These are phyloP conservation scores for Stictonetta naevosa DNA, from an alignment of 2,113 vertebrate species.

Conservation along the genomic window DNA sequence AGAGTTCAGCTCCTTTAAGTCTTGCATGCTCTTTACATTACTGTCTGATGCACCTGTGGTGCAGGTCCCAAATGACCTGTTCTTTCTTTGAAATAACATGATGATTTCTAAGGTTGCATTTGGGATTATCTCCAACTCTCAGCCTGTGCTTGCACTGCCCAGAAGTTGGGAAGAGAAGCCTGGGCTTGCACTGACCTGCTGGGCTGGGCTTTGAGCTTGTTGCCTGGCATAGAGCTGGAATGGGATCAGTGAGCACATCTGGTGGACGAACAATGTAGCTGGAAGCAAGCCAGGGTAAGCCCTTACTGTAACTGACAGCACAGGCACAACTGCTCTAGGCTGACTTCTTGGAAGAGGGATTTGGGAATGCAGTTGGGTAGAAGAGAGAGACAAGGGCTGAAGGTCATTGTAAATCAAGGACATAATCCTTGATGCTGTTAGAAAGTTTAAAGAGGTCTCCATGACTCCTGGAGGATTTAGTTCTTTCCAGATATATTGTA, in stretches of 20 bases:
- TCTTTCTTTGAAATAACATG: neutral
- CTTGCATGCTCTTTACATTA: neutral
- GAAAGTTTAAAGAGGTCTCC: neutral
- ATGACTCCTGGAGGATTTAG: neutral
- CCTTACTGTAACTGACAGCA: neutral
- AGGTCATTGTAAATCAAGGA: neutral
- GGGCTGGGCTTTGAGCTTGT: neutral
- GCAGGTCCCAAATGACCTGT: neutral
- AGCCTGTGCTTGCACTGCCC: fast-evolving
- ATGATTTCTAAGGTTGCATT: neutral
- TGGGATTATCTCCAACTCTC: neutral
- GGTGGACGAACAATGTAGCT: neutral
- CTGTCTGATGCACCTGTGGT: neutral
- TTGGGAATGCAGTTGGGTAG: neutral
- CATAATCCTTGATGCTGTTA: neutral
- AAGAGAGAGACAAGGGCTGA: neutral
- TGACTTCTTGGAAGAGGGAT: neutral
- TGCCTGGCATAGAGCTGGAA: neutral
- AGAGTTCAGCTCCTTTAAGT: neutral
- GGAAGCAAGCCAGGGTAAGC: neutral
- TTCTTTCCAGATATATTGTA: neutral
- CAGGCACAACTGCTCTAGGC: neutral
- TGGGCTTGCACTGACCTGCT: neutral
- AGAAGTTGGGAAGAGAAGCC: neutral
- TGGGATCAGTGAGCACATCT: neutral